Conservation (phyloP, 1,140 invertebrate genomes). For the Tetragonula clypearis region DNA sequence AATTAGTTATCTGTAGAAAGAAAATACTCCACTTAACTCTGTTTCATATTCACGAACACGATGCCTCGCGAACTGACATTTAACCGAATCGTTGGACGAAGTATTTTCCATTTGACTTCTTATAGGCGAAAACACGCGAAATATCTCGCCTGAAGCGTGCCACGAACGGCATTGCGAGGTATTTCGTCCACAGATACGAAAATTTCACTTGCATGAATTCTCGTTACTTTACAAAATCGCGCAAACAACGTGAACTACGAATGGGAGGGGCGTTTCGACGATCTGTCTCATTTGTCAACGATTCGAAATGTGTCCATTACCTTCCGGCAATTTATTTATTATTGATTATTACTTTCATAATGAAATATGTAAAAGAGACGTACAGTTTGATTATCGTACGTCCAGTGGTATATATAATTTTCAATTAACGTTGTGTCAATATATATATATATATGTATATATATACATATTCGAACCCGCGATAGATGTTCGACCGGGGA, state of each 20-base stretch:
- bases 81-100: no score
- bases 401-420: not conserved
- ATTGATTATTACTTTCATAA: slow-evolving; percentile 7
- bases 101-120: no score
- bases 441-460: no score
- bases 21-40: no score
- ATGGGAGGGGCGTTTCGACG: not conserved
- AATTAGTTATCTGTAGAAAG: no score
- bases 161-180: no score
- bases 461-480: not conserved
- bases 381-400: not conserved
- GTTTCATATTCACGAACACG: no score
- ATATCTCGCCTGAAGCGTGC: not conserved
- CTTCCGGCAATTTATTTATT: not conserved
- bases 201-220: no score
- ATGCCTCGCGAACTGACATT: no score
- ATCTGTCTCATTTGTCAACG: not conserved
- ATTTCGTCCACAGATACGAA: no score
- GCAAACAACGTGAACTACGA: slow-evolving; percentile 1
- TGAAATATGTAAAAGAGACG: not conserved
- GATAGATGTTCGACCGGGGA: not conserved
- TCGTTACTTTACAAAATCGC: no score
- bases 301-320: not conserved
- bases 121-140: not conserved
- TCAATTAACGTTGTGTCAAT: not conserved